phyloP scores from a whole-genome alignment of 2,113 vertebrate genomes.

The Tachysurus fulvidraco region DNA sequence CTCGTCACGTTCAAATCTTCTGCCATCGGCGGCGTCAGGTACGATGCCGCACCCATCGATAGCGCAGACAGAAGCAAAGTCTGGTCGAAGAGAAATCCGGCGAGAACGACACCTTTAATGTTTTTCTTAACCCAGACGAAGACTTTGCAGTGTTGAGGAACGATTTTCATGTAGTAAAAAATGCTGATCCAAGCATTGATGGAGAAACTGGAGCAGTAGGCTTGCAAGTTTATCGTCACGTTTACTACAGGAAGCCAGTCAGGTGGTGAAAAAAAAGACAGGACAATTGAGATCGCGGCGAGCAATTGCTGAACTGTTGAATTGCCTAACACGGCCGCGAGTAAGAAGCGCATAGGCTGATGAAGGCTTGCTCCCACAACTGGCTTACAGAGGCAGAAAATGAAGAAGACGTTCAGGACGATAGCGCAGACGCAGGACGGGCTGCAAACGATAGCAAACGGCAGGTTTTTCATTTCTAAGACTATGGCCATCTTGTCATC shows the following conservation, averaged over 20 bases:
- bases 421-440: conserved; percentile 8
- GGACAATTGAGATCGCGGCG: neutral
- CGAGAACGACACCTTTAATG: conserved; percentile 9
- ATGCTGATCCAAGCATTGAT: conserved; percentile 51
- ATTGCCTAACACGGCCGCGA: conserved; percentile 34
- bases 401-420: conserved; percentile 30
- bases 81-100: conserved; percentile 37
- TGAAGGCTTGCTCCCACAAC: conserved; percentile 24
- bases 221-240: conserved; percentile 10
- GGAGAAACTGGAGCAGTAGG: conserved; percentile 34
- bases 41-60: conserved; percentile 5
- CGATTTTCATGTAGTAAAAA: conserved; percentile 49
- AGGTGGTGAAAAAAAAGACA: neutral
- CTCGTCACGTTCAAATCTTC: neutral
- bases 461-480: neutral
- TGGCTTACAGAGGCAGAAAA: conserved; percentile 38
- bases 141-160: conserved; percentile 26
- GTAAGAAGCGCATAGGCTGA: conserved; percentile 39
- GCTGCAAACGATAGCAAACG: conserved; percentile 17
- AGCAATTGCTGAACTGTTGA: conserved; percentile 35
- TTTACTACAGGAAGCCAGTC: conserved; percentile 24
- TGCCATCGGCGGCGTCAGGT: neutral
- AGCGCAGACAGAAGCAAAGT: conserved; percentile 27
- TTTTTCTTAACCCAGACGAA: conserved; percentile 45
- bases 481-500: neutral